These are phyloP conservation scores for Tiaroga cobitis DNA, from an alignment of 2,797 vertebrate genomes.

Conservation along the genomic window DNA sequence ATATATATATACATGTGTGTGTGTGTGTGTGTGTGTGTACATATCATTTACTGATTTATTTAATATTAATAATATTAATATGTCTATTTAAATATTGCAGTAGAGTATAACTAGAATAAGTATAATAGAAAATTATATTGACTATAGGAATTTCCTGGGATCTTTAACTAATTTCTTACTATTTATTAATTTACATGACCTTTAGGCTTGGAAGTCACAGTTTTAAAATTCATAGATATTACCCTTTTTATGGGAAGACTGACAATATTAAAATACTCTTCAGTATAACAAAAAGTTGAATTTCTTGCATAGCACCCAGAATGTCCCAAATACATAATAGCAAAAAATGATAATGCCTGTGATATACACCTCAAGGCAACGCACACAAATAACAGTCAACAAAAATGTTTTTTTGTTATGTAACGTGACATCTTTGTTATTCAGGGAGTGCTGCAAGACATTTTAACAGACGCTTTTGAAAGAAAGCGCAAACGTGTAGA, in stretches of 20 bases:
- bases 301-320: slow-evolving; percentile 1
- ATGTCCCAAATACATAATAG: slow-evolving; percentile 5
- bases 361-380: slow-evolving; percentile 7
- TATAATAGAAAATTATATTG: not conserved
- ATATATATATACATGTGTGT: too few species aligned
- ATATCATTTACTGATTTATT: too few species aligned
- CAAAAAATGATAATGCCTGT: not conserved
- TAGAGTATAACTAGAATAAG: not conserved
- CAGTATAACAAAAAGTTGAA: not conserved
- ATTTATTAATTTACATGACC: not conserved
- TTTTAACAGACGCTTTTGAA: not conserved
- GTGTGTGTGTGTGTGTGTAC: too few species aligned
- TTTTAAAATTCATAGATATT: not conserved
- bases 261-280: not conserved
- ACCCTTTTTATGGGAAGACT: not conserved
- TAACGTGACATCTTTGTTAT: slow-evolving; percentile 7
- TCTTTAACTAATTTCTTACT: not conserved
- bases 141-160: not conserved
- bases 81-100: too few species aligned
- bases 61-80: too few species aligned
- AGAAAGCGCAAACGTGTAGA: not conserved
- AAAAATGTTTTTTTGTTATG: slow-evolving; percentile 22
- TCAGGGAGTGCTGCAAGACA: not conserved
- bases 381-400: not conserved
- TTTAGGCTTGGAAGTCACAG: not conserved